Evolutionary conservation across 2,888 invertebrate species (phyloP), one percentile per base, ranked within the genome.

Genomic region (Papilio demoleus): DNA sequence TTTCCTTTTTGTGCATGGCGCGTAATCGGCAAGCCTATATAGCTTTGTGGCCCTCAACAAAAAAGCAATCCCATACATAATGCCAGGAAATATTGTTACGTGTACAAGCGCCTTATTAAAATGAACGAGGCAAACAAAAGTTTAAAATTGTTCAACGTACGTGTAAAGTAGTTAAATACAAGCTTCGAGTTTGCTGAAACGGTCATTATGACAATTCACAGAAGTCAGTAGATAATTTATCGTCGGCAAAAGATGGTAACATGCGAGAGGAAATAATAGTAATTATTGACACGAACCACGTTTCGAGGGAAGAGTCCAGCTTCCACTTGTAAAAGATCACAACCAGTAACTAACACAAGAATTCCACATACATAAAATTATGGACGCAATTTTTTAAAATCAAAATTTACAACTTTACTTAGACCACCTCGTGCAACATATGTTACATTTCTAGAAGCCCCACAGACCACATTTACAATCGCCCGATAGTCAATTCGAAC

Each of bases 221-320:
- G 87, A 91, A 90, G 85, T 87, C 85, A 76, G 83, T 78, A 74
- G 72, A 79, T 83, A 87, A 89, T 88, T 88, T 86, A 88, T 86
- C 83, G 83, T 72, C 80, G 80, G 83, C 79, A 81, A 81, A 81
- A 85, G 85, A 86, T 88, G 90, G 83, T 83, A 87, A 86, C 84
- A 78, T 75, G 81, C 78, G 75, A 80, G 77, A 77, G 80, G 83
- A 86, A 89, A 90, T 91, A 79, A 88, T 88, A 88, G 90, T 90
- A 88, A 91, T 92, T 92, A 91, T 88, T 91, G 90, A 90, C 92
- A 90, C 89, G 90, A 88, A 90, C 81, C 76, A 73, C 70, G 75
- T 80, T 87, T 84, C 78, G 74, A 76, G 75, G 84, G 83, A 73
- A 81, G 81, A 81, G 81, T 80, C 79, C 79, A 76, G 82, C 84